Conservation (phyloP, 2,113 vertebrate genomes). For the Lamprologus sp. region DNA sequence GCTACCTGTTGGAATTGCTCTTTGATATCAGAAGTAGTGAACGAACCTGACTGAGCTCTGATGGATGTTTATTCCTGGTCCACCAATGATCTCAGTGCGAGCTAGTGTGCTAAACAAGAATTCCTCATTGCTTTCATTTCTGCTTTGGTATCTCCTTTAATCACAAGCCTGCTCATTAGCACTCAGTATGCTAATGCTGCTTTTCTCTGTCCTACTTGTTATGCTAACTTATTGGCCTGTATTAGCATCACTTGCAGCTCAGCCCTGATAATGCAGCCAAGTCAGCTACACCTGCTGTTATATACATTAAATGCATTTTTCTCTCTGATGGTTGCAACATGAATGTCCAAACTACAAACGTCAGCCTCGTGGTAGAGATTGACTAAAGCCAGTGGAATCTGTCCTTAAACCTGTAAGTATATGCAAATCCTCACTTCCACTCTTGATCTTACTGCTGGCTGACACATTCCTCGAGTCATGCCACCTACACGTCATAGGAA, state of each 20-base stretch:
- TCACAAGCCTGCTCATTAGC: constrained; percentile 62
- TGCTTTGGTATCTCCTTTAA: constrained; percentile 60
- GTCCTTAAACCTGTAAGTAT: background rate
- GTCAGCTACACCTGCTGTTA: constrained; percentile 14
- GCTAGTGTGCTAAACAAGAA: background rate
- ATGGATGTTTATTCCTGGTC: background rate
- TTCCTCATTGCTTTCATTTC: constrained; percentile 38
- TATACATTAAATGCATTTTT: background rate
- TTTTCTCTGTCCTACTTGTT: constrained; percentile 53
- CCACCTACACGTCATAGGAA: background rate
- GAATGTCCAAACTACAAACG: background rate
- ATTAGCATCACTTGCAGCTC: constrained; percentile 59
- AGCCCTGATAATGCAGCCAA: constrained; percentile 21
- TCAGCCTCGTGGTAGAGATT: background rate
- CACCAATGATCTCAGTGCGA: background rate
- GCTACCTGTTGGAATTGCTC: background rate
- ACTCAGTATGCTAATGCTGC: constrained; percentile 55
- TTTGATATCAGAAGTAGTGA: background rate
- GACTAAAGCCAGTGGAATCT: background rate
- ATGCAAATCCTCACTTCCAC: background rate
- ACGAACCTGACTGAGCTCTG: background rate
- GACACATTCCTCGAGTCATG: background rate
- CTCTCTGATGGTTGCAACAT: background rate
- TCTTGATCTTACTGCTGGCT: background rate
- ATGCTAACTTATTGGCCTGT: constrained; percentile 66